Evolutionary conservation across 2,113 vertebrate genomes (phyloP).

Genomic region (Phrynosoma blainvillii): DNA sequence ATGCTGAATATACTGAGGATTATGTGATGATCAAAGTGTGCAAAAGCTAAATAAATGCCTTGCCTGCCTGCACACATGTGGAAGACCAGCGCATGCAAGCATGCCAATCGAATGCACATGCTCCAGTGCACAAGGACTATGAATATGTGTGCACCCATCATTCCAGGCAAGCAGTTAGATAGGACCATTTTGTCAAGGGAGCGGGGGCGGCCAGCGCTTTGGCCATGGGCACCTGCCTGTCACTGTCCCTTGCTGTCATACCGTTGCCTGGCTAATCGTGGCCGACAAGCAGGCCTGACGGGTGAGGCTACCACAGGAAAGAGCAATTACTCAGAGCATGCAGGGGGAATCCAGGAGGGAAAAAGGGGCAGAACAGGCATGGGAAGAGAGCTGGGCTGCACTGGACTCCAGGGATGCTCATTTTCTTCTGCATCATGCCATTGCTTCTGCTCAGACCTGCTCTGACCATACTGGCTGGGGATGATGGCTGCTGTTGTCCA

Average conservation of each 20-base stretch:
- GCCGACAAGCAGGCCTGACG: conserved; percentile 12
- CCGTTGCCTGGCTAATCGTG: conserved; percentile 4
- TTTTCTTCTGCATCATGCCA: not conserved
- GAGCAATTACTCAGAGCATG: conserved; percentile 23
- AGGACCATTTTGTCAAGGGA: not conserved
- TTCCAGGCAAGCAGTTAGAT: not conserved
- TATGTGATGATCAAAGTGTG: not conserved
- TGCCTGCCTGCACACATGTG: not conserved
- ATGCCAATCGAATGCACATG: not conserved
- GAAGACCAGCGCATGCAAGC: not conserved
- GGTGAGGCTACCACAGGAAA: conserved; percentile 5
- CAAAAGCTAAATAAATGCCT: not conserved
- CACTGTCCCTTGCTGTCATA: not conserved
- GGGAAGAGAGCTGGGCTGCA: not conserved
- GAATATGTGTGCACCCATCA: not conserved
- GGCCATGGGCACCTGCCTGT: conserved; percentile 12
- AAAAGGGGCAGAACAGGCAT: too few species aligned
- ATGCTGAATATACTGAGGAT: not conserved
- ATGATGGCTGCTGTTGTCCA: too few species aligned
- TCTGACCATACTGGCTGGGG: not conserved
- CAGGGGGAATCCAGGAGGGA: not conserved
- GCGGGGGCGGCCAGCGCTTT: not conserved
- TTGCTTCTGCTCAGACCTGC: not conserved
- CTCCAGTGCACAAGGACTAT: not conserved
- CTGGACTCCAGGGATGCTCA: not conserved